Evolutionary conservation across 2,888 invertebrate genomes (phyloP).

Genomic region (Hylaea fasciaria): DNA sequence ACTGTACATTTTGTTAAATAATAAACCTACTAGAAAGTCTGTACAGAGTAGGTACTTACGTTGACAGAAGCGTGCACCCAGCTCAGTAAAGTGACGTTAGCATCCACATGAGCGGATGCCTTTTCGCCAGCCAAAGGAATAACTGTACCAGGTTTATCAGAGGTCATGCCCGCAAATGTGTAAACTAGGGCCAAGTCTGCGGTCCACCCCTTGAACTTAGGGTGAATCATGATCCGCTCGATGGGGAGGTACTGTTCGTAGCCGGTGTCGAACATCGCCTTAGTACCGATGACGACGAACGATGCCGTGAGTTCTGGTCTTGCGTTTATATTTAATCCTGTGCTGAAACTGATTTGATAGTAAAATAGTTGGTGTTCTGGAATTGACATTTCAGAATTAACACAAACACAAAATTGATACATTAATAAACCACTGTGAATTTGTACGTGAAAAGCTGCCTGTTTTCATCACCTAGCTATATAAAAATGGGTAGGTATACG

Average conservation of each 20-base stretch:
- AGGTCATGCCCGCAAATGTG: constrained; percentile 66
- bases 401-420: too few species aligned
- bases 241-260: constrained; percentile 72
- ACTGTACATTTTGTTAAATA: too few species aligned
- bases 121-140: constrained; percentile 56
- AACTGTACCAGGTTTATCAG: constrained; percentile 61
- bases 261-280: constrained; percentile 63
- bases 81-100: constrained; percentile 21
- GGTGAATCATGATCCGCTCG: constrained; percentile 63
- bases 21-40: too few species aligned
- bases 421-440: too few species aligned
- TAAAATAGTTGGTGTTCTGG: too few species aligned
- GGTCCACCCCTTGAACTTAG: constrained; percentile 57
- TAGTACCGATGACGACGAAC: constrained; percentile 67
- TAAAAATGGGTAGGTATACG: too few species aligned
- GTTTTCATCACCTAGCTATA: too few species aligned
- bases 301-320: constrained; percentile 62
- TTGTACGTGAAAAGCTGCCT: too few species aligned
- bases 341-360: neutral
- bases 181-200: constrained; percentile 64
- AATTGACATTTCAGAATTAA: too few species aligned
- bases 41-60: constrained; percentile 4
- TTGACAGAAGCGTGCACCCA: constrained; percentile 14
- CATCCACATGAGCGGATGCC: constrained; percentile 50
- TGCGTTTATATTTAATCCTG: neutral